Evolutionary conservation across 2,113 vertebrate genomes (phyloP), one percentile per base, ranked within the genome.

Genomic region (Bubo bubo): DNA sequence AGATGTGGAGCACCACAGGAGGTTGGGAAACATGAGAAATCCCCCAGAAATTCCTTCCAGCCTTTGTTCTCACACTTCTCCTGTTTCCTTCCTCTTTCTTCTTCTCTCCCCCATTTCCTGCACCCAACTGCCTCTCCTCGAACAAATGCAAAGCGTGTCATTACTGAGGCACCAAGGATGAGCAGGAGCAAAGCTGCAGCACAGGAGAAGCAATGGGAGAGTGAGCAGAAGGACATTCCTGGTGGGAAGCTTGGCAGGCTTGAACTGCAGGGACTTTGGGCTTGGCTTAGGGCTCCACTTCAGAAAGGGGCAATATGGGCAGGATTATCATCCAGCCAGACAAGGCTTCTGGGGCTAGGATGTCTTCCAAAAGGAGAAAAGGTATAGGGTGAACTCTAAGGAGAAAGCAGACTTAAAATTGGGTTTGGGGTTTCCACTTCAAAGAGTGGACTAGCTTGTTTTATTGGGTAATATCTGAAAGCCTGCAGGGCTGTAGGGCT

Each of bases 391-490:
- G 73, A 87, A 32, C 47, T 63, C 45, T 5, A 37, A 15, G 64
- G 64, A 93, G 50, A 79, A 81, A 91, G 87, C 27, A 66, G 49
- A 66, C 81, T 71, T 6, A 3, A 91, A 90, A 53, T 32, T 28
- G 49, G 34, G 64, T 59, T 85, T 82, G 49, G 49, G 55, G 64
- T 67, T 93, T 95, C 59, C 63, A 55, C 71, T 77, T 34, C 59
- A 26, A 79, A 64, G 71, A 87, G 62, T 22, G 52, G 86, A 55
- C 45, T 12, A 47, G 68, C 9, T 71, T 73, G 60, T 80, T 96
- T 96, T 79, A 91, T 67, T 94, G 95, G 86, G 52, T 89, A 89
- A 79, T 89, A 81, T 26, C 93, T 74, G 86, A 63, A 55, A 73
- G 91, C 41, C 93, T 87, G 52, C 72, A 71, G 68, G 86, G 68